These are phyloP conservation scores for Anagyrus pseudococci DNA, from an alignment of 2,888 invertebrate genomes.

Conservation along the genomic window DNA sequence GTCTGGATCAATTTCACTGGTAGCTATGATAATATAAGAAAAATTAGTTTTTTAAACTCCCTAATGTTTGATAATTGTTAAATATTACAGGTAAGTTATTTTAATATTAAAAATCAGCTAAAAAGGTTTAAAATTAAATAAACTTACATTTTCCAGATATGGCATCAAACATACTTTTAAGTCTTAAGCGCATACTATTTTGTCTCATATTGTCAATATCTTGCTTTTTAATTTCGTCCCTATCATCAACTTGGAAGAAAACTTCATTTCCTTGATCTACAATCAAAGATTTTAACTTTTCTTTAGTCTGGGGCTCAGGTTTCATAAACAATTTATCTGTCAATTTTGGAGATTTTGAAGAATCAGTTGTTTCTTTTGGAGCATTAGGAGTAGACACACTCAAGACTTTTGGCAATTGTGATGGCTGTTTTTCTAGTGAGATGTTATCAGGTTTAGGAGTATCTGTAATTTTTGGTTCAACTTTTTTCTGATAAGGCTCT, in stretches of 20 bases:
- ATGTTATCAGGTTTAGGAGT: background rate
- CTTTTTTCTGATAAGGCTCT: slow-evolving; percentile 14
- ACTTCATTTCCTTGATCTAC: slow-evolving; percentile 52
- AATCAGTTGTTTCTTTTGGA: slow-evolving; percentile 6
- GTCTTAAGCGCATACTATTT: slow-evolving; percentile 55
- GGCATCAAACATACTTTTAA: slow-evolving; percentile 59
- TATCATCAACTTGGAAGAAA: slow-evolving; percentile 51
- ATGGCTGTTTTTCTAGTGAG: slow-evolving; percentile 4
- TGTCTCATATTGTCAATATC: slow-evolving; percentile 58
- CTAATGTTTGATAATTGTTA: background rate
- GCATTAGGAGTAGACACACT: slow-evolving; percentile 5
- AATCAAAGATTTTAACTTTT: slow-evolving; percentile 51
- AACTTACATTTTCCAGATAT: slow-evolving; percentile 57
- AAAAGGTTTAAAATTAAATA: too few relatives aligned
- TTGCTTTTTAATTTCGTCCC: slow-evolving; percentile 57
- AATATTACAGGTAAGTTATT: background rate
- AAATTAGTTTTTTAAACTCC: background rate
- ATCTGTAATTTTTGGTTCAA: slow-evolving; percentile 11
- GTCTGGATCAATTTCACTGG: slow-evolving; percentile 55
- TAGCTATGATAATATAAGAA: too few relatives aligned
- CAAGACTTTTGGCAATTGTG: background rate
- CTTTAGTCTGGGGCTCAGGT: slow-evolving; percentile 54
- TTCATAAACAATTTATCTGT: slow-evolving; percentile 56
- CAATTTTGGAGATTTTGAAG: slow-evolving; percentile 27
- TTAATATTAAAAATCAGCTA: slow-evolving; percentile 10